Conservation (phyloP, 2,113 vertebrate genomes). For the Malurus alboscapulatus region DNA sequence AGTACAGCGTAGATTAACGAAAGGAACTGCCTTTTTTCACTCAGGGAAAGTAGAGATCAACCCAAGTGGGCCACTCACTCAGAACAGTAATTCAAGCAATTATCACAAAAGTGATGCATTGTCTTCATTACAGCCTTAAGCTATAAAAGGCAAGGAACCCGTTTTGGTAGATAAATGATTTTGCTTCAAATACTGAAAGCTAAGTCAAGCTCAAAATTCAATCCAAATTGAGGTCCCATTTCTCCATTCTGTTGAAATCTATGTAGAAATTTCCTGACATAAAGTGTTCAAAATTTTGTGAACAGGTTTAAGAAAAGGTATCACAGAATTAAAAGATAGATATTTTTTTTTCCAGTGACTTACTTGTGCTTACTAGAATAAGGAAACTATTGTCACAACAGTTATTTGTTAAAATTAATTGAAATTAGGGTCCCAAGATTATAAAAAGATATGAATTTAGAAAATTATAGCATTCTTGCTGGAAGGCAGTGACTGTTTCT, state of each 20-base stretch:
- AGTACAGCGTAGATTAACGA: conserved; percentile 37
- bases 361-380: background rate
- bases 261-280: background rate
- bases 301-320: background rate
- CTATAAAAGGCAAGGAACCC: conserved; percentile 71
- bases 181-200: conserved; percentile 70
- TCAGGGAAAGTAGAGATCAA: conserved; percentile 53
- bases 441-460: background rate
- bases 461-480: background rate
- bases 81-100: conserved; percentile 77
- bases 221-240: background rate
- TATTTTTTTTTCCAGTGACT: background rate
- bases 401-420: background rate
- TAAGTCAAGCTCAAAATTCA: conserved; percentile 68
- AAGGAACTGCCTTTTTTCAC: conserved; percentile 58
- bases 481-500: background rate
- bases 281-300: conserved; percentile 2
- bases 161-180: conserved; percentile 70
- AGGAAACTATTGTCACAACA: background rate
- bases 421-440: background rate
- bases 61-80: conserved; percentile 71
- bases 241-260: conserved; percentile 48
- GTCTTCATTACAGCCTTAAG: conserved; percentile 76
- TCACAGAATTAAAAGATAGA: background rate
- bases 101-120: conserved; percentile 77